phyloP scores from a whole-genome alignment of 2,113 vertebrate species.

The Casuarius casuarius region DNA sequence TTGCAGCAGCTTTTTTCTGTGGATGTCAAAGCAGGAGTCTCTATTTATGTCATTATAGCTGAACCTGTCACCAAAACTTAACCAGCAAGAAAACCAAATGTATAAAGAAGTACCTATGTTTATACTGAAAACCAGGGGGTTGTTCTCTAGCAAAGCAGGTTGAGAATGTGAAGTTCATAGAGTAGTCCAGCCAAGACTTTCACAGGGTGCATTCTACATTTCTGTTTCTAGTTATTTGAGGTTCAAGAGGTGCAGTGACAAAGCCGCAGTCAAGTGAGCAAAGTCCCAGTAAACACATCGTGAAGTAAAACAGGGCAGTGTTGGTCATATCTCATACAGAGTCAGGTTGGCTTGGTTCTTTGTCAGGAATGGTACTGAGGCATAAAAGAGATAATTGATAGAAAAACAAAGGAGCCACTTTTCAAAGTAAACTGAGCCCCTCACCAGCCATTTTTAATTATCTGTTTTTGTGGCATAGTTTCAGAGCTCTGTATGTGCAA shows the following conservation, averaged over 20 bases:
- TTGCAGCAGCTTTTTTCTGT: not conserved
- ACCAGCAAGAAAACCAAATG: not conserved
- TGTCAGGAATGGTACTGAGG: not conserved
- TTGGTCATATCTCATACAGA: not conserved
- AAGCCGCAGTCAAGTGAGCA: not conserved
- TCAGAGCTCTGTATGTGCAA: not conserved
- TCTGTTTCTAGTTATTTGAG: not conserved
- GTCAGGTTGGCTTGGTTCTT: not conserved
- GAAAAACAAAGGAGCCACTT: conserved; percentile 40
- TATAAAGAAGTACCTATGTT: not conserved
- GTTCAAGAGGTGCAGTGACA: not conserved
- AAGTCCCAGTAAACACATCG: not conserved
- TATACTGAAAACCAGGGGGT: not conserved
- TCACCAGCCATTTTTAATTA: not conserved
- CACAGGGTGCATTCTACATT: not conserved
- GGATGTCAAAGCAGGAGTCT: not conserved
- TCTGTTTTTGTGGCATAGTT: not conserved
- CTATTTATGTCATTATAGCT: not conserved
- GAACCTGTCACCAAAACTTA: not conserved
- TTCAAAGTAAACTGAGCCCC: not conserved
- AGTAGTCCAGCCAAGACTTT: not conserved
- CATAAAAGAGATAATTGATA: not conserved
- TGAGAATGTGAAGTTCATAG: not conserved
- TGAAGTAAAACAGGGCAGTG: not conserved
- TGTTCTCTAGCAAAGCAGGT: not conserved